Evolutionary conservation across 1,140 invertebrate genomes (phyloP).

Genomic region (Cydia amplana): DNA sequence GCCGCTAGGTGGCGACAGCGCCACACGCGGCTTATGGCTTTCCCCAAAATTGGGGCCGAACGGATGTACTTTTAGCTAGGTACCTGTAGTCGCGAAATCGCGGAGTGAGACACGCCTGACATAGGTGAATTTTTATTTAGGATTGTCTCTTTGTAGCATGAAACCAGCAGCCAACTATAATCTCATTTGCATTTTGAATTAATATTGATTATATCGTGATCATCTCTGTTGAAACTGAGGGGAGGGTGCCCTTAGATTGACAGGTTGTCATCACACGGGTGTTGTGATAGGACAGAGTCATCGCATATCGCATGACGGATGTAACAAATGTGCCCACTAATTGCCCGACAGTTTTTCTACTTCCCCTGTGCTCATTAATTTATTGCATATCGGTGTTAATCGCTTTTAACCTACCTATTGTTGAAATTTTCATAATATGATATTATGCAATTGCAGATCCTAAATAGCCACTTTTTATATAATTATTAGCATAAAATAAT

Average conservation of each 20-base stretch:
- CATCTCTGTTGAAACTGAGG: neutral
- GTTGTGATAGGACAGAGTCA: conserved; percentile 27
- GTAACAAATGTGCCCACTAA: conserved; percentile 36
- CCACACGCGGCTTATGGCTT: too few species aligned
- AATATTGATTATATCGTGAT: neutral
- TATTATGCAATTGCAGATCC: too few species aligned
- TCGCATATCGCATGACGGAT: conserved; percentile 28
- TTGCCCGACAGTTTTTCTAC: conserved; percentile 36
- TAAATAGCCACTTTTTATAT: too few species aligned
- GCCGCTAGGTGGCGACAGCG: too few species aligned
- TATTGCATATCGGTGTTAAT: neutral
- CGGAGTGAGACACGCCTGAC: too few species aligned
- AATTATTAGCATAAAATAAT: too few species aligned
- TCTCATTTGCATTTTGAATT: neutral
- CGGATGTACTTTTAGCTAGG: too few species aligned
- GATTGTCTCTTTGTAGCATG: neutral
- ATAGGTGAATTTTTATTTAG: too few species aligned
- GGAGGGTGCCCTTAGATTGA: conserved; percentile 11
- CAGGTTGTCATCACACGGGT: conserved; percentile 28
- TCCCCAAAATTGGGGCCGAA: too few species aligned
- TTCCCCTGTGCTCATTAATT: conserved; percentile 33
- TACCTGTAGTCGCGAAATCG: too few species aligned
- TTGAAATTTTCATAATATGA: too few species aligned
- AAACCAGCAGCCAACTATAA: neutral
- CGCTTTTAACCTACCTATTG: neutral